Evolutionary conservation across 1,140 invertebrate species (phyloP), one percentile per base, ranked within the genome.

Genomic region (Calliopsis andreniformis): DNA sequence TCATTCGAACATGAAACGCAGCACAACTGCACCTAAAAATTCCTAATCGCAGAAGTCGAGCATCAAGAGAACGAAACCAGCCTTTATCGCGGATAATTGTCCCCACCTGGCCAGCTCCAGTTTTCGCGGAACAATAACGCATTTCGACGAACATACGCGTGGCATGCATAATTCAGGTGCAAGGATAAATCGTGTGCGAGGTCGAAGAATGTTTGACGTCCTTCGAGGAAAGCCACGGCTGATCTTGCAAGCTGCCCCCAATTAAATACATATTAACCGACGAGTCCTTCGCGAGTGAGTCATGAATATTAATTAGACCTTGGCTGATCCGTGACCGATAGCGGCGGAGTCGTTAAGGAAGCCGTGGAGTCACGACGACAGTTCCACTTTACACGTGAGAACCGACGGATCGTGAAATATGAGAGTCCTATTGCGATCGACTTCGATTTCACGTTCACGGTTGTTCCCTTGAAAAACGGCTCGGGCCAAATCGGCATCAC

Each of bases 261-360:
- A 84, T 86, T 64, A 82, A 87, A 86, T 64, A 73, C 79, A 82
- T 75, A 61, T 84, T 84, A 80, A 77, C 66, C 66, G 63, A 25
- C 59, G 53, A 84, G 75, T 82, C 84, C 77, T 86, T 84, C 62
- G 68, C 61, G 53, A 72, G 71, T 79, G 47, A 84, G 76, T 76
- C 79, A 84, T 86, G 81, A 86, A 86, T 86, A 86, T 86, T 85
- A 85, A 86, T 86, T 72, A 78, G 68, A 47, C 67, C 63, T 68
- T 45, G 53, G 59, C 59, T 58, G 82, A 80, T 82, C 30, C 62
- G 32, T 61, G 53, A 14, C 39, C 28, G 78, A 84, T 82, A 76
- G 69, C 59, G 30, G 51, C 68, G 61, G 47, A 23, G 25, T 79
- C 64, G 28, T 81, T 66, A 69, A 55, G 61, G 49, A 68, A 62